Evolutionary conservation across 2,797 vertebrate genomes (phyloP).

Genomic region (Holocentrus rufus): DNA sequence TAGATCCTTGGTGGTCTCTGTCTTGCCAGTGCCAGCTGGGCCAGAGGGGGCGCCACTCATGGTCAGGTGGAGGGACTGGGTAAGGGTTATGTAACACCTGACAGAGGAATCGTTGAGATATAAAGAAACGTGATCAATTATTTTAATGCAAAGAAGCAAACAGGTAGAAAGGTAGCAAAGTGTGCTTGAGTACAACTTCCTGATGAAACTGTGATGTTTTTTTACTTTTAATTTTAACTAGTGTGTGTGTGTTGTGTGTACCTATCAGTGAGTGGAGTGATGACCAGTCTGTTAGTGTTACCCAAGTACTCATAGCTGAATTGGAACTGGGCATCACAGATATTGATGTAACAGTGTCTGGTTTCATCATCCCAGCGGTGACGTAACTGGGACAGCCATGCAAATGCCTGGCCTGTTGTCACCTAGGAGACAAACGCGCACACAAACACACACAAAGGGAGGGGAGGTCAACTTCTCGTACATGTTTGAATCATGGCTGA

Average conservation of each 20-base stretch:
- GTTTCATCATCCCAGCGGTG: slow-evolving; percentile 84
- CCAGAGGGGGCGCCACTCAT: slow-evolving; percentile 83
- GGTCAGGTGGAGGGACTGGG: slow-evolving; percentile 79
- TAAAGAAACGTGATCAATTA: neutral
- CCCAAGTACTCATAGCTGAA: slow-evolving; percentile 87
- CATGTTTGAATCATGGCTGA: neutral
- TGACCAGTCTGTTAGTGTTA: slow-evolving; percentile 86
- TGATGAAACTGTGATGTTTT: too few species aligned
- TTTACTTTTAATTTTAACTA: too few species aligned
- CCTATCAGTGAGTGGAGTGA: slow-evolving; percentile 88
- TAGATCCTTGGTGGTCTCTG: slow-evolving; percentile 84
- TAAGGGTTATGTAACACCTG: slow-evolving; percentile 85
- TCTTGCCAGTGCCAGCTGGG: slow-evolving; percentile 82
- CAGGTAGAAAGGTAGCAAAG: too few species aligned
- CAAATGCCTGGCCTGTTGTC: slow-evolving; percentile 82
- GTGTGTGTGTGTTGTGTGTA: slow-evolving; percentile 46
- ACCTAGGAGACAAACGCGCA: slow-evolving; percentile 71
- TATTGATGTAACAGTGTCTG: slow-evolving; percentile 83
- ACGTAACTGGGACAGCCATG: slow-evolving; percentile 86
- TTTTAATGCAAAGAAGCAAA: neutral
- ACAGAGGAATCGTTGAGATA: slow-evolving; percentile 1
- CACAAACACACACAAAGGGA: slow-evolving; percentile 12
- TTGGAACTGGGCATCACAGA: slow-evolving; percentile 88
- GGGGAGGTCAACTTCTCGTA: neutral
- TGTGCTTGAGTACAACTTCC: too few species aligned